A percentile compares a stretch with the other conserved stretches of the same genome.
Evolutionary conservation across 1,140 invertebrate genomes (phyloP).

Genomic region (Diploscapter pachys): DNA sequence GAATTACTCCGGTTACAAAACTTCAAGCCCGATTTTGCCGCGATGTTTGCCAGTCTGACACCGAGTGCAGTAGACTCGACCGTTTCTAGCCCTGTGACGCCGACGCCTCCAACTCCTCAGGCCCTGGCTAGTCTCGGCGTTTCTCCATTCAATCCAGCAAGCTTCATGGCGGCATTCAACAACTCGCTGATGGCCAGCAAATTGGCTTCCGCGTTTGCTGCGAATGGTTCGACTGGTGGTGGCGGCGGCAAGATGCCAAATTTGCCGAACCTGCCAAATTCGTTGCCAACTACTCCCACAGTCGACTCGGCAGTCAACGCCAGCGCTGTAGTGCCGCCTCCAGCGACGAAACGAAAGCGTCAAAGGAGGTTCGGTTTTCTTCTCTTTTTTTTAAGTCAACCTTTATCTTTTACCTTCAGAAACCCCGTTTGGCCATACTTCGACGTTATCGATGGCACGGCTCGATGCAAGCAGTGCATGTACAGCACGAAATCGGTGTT

Average conservation of each 20-base stretch:
- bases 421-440: constrained; percentile 48
- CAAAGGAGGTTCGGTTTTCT: constrained; percentile 17
- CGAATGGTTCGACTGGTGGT: constrained; percentile 1
- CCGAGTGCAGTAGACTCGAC: too few species aligned
- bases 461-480: constrained; percentile 40
- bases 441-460: constrained; percentile 44
- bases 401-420: too few species aligned
- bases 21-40: too few species aligned
- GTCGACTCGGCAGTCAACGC: not conserved
- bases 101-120: too few species aligned
- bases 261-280: not conserved
- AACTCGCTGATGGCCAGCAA: constrained; percentile 6
- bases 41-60: too few species aligned
- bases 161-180: constrained; percentile 10
- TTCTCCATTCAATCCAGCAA: too few species aligned
- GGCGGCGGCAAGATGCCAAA: not conserved
- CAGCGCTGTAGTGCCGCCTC: not conserved
- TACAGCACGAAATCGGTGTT: constrained; percentile 49
- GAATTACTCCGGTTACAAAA: too few species aligned
- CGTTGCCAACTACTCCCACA: not conserved
- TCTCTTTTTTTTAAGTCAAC: too few species aligned
- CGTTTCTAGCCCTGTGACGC: too few species aligned
- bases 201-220: not conserved
- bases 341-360: constrained; percentile 33
- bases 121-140: too few species aligned